Evolutionary conservation across 30 jellyfish, hydroid and myxozoan genomes (phyloP).

Genomic region (Mastigias papua): DNA sequence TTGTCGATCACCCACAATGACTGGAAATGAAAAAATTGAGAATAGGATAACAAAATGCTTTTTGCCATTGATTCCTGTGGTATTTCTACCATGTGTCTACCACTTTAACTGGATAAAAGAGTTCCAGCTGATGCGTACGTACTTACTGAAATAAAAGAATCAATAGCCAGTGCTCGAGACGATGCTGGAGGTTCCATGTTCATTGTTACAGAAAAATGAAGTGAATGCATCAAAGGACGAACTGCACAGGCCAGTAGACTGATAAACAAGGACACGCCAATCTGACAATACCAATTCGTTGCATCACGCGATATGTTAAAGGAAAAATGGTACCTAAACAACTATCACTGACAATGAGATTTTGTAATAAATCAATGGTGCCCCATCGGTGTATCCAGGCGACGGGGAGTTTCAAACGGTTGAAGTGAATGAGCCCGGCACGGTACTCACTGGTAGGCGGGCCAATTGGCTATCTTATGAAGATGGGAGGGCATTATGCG

Average conservation of each 20-base stretch:
- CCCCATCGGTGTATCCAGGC: not conserved
- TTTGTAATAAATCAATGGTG: not conserved
- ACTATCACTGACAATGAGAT: not conserved
- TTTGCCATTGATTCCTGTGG: too few relatives aligned
- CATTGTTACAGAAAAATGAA: not conserved
- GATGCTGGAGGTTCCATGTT: not conserved
- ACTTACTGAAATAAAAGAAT: not conserved
- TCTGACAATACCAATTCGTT: not conserved
- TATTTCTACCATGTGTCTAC: too few relatives aligned
- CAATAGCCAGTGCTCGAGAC: not conserved
- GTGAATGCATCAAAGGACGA: not conserved
- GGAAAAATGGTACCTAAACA: not conserved
- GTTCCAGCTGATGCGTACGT: not conserved
- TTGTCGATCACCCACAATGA: too few relatives aligned
- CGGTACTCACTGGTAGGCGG: not conserved
- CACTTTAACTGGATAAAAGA: too few relatives aligned
- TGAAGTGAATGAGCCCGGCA: conserved; percentile 6
- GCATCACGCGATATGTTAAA: conserved; percentile 11
- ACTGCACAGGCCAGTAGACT: not conserved
- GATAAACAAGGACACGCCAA: not conserved
- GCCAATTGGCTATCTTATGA: not conserved
- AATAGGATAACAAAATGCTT: too few relatives aligned
- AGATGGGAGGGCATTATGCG: not conserved
- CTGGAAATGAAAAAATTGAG: too few relatives aligned
- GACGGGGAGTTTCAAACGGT: not conserved